phyloP scores from a whole-genome alignment of 1,140 invertebrate genomes.

The Lordiphosa stackelbergi region DNA sequence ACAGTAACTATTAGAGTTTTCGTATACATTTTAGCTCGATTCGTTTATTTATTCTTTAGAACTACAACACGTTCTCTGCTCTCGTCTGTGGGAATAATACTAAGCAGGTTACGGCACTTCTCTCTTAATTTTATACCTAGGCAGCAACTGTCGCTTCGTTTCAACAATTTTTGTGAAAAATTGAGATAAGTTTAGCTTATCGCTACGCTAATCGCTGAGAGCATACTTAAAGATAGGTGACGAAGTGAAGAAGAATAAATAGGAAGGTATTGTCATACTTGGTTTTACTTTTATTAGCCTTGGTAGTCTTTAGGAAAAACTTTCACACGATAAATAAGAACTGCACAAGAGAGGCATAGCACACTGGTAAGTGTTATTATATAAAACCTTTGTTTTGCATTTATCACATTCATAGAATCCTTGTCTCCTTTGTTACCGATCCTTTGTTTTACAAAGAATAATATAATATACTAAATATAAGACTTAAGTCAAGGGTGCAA shows the following conservation, averaged over 20 bases:
- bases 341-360: too few relatives aligned
- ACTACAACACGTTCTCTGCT: background rate
- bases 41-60: background rate
- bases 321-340: too few relatives aligned
- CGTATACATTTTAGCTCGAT: constrained; percentile 24
- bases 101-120: background rate
- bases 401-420: too few relatives aligned
- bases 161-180: background rate
- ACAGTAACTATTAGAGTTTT: constrained; percentile 27
- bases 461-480: too few relatives aligned
- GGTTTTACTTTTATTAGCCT: too few relatives aligned
- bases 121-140: constrained; percentile 18
- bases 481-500: too few relatives aligned
- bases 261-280: too few relatives aligned
- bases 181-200: constrained; percentile 29
- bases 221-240: background rate
- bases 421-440: too few relatives aligned
- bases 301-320: too few relatives aligned
- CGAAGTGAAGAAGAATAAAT: background rate
- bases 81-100: constrained; percentile 2
- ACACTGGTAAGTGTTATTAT: too few relatives aligned
- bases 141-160: background rate
- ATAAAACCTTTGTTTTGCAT: too few relatives aligned
- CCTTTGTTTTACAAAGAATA: too few relatives aligned
- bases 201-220: constrained; percentile 5